phyloP scores from a whole-genome alignment of 92 coral and sea anemone genomes.

The Virgularia gustaviana region DNA sequence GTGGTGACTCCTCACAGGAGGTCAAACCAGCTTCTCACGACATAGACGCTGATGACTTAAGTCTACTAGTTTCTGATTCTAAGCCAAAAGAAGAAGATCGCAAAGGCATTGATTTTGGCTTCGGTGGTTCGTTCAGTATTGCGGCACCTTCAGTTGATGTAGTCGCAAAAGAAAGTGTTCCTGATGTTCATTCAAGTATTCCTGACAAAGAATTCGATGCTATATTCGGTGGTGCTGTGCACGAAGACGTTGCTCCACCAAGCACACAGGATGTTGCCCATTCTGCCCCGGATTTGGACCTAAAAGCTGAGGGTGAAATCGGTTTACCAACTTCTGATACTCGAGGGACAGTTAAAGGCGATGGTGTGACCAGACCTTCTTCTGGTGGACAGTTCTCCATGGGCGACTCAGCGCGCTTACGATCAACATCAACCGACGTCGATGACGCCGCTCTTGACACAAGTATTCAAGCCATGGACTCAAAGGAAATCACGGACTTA shows the following conservation, averaged over 20 bases:
- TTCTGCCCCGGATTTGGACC: neutral
- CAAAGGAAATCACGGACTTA: slow-evolving; percentile 20
- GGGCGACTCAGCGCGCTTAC: neutral
- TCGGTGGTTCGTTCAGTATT: neutral
- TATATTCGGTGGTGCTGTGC: neutral
- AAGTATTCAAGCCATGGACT: slow-evolving; percentile 10
- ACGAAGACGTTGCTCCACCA: neutral
- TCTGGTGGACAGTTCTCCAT: no score
- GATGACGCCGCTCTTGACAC: slow-evolving; percentile 1
- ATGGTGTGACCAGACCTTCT: no score
- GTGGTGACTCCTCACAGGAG: neutral
- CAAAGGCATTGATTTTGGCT: neutral
- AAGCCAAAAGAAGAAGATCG: neutral
- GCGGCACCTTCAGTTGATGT: neutral
- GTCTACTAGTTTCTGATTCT: slow-evolving; percentile 16
- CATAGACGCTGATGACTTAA: neutral
- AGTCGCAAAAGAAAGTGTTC: slow-evolving; percentile 3
- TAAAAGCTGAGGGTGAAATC: neutral
- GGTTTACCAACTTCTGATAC: no score
- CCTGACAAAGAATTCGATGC: neutral
- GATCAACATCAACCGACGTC: slow-evolving; percentile 2
- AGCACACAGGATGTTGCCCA: neutral
- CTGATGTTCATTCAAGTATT: slow-evolving; percentile 7
- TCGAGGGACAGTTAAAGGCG: no score
- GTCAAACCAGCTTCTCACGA: neutral